Conservation (phyloP, 1,140 invertebrate species). For the Drosophila lini region DNA sequence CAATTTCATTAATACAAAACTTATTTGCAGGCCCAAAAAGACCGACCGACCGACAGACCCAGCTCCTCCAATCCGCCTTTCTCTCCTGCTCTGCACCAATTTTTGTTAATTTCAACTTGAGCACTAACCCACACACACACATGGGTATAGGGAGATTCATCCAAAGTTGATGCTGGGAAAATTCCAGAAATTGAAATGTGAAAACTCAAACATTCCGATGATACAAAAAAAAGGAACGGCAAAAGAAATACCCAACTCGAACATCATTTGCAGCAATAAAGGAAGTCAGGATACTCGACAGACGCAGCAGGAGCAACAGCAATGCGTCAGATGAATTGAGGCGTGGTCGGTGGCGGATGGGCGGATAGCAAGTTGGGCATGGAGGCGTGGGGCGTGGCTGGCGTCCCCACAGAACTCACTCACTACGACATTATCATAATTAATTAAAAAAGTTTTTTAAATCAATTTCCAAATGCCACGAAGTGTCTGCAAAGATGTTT, state of each 20-base stretch:
- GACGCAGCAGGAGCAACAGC: slow-evolving; percentile 46
- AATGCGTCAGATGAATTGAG: slow-evolving; percentile 60
- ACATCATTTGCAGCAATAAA: slow-evolving; percentile 79
- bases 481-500: slow-evolving; percentile 68
- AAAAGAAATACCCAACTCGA: slow-evolving; percentile 66
- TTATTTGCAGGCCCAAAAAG: slow-evolving; percentile 59
- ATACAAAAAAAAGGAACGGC: slow-evolving; percentile 39
- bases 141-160: slow-evolving; percentile 9
- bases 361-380: neutral
- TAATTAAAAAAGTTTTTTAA: slow-evolving; percentile 83
- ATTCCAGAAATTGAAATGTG: slow-evolving; percentile 82
- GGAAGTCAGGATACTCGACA: slow-evolving; percentile 60
- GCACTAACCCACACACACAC: slow-evolving; percentile 21
- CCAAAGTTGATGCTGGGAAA: slow-evolving; percentile 59
- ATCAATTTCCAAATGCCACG: slow-evolving; percentile 77
- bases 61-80: neutral
- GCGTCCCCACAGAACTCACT: slow-evolving; percentile 11
- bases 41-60: neutral
- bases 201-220: slow-evolving; percentile 79
- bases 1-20: slow-evolving; percentile 83
- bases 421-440: slow-evolving; percentile 79
- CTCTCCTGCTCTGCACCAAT: slow-evolving; percentile 17
- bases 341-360: slow-evolving; percentile 4
- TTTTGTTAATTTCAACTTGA: slow-evolving; percentile 80
- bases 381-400: slow-evolving; percentile 10